Percentiles rank a stretch among this genome's conserved stretches.
phyloP scores from a whole-genome alignment of 2,113 vertebrate species.

The Cheilinus undulatus region DNA sequence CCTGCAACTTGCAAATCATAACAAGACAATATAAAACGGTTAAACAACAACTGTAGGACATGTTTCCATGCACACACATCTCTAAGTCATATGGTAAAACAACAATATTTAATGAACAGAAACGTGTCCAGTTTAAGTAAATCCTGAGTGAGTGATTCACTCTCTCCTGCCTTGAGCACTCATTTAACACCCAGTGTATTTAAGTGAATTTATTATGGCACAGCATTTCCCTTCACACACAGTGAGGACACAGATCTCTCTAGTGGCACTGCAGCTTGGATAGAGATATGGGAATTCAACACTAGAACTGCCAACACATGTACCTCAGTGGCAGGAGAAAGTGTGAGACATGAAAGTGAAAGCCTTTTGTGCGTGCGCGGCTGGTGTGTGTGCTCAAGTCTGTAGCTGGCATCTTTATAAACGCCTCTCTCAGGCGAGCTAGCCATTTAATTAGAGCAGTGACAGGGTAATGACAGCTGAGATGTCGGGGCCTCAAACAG shows the following conservation, averaged over 20 bases:
- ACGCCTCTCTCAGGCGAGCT: slow-evolving; percentile 61
- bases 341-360: slow-evolving; percentile 74
- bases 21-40: background rate
- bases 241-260: slow-evolving; percentile 41
- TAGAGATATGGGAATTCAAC: slow-evolving; percentile 63
- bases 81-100: slow-evolving; percentile 14
- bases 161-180: slow-evolving; percentile 21
- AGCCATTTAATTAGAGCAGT: slow-evolving; percentile 80
- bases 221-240: slow-evolving; percentile 20
- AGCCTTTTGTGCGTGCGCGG: slow-evolving; percentile 51
- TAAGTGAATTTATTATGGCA: slow-evolving; percentile 51
- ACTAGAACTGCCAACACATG: slow-evolving; percentile 69
- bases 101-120: slow-evolving; percentile 3
- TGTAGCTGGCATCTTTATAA: slow-evolving; percentile 72
- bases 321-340: slow-evolving; percentile 61
- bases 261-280: slow-evolving; percentile 50
- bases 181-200: slow-evolving; percentile 23
- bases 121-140: slow-evolving; percentile 30
- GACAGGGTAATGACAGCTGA: slow-evolving; percentile 82
- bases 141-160: slow-evolving; percentile 29
- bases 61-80: too few relatives aligned
- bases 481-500: slow-evolving; percentile 66
- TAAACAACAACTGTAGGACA: slow-evolving; percentile 16
- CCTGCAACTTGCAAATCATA: background rate
- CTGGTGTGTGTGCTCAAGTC: slow-evolving; percentile 40